Conservation (phyloP, 2,797 vertebrate species). For the Oryzias dopingdopingensis region DNA sequence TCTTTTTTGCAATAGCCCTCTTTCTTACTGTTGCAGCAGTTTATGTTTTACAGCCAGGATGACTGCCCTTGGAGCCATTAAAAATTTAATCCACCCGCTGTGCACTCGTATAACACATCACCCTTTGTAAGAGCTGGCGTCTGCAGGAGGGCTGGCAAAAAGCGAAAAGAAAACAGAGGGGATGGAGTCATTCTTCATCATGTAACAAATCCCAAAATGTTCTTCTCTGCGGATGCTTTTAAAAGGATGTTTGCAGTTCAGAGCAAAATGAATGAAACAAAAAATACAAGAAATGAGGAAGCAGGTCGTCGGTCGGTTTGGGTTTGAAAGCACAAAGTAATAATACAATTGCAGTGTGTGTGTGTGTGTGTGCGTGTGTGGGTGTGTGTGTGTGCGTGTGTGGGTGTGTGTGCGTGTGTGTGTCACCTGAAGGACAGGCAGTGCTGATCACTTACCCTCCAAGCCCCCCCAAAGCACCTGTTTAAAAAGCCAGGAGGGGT, state of each 20-base stretch:
- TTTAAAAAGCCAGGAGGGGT: slow-evolving; percentile 60
- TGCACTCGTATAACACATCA: slow-evolving; percentile 74
- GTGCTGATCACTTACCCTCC: slow-evolving; percentile 70
- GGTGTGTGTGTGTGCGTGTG: no score
- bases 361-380: background rate
- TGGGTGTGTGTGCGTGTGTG: slow-evolving; percentile 1
- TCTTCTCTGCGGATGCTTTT: slow-evolving; percentile 38
- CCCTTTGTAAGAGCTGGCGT: slow-evolving; percentile 62
- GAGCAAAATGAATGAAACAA: slow-evolving; percentile 24
- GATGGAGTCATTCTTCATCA: slow-evolving; percentile 60
- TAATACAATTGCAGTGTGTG: no score
- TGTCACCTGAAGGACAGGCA: slow-evolving; percentile 77
- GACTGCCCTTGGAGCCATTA: slow-evolving; percentile 77
- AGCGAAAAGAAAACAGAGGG: slow-evolving; percentile 56
- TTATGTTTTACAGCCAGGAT: slow-evolving; percentile 58
- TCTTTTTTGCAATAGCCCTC: slow-evolving; percentile 59
- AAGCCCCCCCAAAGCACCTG: slow-evolving; percentile 8
- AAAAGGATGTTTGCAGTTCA: slow-evolving; percentile 35
- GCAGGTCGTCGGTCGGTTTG: slow-evolving; percentile 47
- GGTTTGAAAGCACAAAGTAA: slow-evolving; percentile 10
- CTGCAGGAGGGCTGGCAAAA: slow-evolving; percentile 58
- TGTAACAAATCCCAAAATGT: slow-evolving; percentile 54
- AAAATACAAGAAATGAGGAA: slow-evolving; percentile 41
- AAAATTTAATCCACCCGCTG: slow-evolving; percentile 78
- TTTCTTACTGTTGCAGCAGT: slow-evolving; percentile 55